Evolutionary conservation across 2,797 vertebrate species (phyloP), one percentile per base, ranked within the genome.

Genomic region (Mus minutoides): DNA sequence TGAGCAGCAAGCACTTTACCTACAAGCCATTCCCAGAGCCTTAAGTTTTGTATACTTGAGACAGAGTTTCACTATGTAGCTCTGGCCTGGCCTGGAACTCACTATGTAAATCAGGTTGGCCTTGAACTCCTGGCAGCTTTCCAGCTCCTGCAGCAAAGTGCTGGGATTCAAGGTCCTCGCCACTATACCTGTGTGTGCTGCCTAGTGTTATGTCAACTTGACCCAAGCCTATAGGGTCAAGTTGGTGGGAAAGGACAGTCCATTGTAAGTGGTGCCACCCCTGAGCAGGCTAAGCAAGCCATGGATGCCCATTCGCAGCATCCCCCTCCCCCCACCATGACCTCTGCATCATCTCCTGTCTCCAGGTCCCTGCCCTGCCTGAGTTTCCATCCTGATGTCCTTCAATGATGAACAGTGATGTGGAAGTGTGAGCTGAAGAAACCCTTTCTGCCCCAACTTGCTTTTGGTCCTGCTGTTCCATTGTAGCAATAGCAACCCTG

Each of bases 281-380:
- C 2, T 7, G 40, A 64, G 58, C 58, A 46, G 29, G 40, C 17
- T 84, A 17, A 64, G 40, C 58, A 84, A 84, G 17, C 29, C 40
- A 22, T 46, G 40, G 29, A 64, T 64, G 58, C 26, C 56, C 31
- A 8, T 64, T 21, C 21, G 40, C 37, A 46, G 26, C 17, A 34
- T 8, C 12, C 26, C 26, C 11, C 24, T 4, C 24, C 26, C 1
- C 40, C 11, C 7, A 2, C 14, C 17, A 7, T 13, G 29, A 14
- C 29, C 26, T 64, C 29, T 46, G 26, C 29, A 64, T 46, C 58
- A 64, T 40, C 40, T 34, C 26, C 82, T 84, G 40, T 16, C 37
- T 83, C 80, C 26, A 62, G 80, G 58, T 21, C 31, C 26, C 80
- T 83, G 24, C 37, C 24, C 14, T 62, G 56, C 19, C 11, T 62